These are phyloP conservation scores for Mobula hypostoma DNA, from an alignment of 2,113 vertebrate species.

Conservation along the genomic window DNA sequence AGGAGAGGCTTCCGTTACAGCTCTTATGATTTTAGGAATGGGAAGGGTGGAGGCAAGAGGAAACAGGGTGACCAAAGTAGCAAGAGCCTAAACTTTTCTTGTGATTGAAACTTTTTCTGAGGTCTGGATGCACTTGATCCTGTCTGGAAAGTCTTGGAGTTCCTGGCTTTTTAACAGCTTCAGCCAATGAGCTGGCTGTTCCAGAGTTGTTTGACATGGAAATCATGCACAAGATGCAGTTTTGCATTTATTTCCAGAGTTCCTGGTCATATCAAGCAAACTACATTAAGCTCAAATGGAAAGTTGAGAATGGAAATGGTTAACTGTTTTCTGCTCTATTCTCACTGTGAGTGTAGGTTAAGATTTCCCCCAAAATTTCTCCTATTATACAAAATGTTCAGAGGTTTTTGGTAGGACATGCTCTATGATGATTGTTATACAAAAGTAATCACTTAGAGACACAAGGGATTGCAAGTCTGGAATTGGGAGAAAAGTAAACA, in stretches of 20 bases:
- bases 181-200: too few species aligned
- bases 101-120: too few species aligned
- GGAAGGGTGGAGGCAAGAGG: neutral
- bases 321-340: neutral
- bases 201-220: neutral
- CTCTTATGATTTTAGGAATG: neutral
- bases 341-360: neutral
- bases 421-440: neutral
- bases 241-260: neutral
- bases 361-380: neutral
- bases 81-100: neutral
- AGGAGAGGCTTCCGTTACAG: neutral
- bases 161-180: neutral
- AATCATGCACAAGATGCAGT: neutral
- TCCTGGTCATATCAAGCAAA: neutral
- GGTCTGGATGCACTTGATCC: too few species aligned
- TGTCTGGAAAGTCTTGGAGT: neutral
- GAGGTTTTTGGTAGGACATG: neutral
- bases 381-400: neutral
- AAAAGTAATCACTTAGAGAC: too few species aligned
- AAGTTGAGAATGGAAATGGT: neutral
- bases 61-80: neutral
- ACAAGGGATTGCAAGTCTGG: too few species aligned
- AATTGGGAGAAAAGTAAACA: neutral
- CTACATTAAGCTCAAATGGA: neutral